phyloP scores from a whole-genome alignment of 2,113 vertebrate genomes.

The Chionodraco myersi region DNA sequence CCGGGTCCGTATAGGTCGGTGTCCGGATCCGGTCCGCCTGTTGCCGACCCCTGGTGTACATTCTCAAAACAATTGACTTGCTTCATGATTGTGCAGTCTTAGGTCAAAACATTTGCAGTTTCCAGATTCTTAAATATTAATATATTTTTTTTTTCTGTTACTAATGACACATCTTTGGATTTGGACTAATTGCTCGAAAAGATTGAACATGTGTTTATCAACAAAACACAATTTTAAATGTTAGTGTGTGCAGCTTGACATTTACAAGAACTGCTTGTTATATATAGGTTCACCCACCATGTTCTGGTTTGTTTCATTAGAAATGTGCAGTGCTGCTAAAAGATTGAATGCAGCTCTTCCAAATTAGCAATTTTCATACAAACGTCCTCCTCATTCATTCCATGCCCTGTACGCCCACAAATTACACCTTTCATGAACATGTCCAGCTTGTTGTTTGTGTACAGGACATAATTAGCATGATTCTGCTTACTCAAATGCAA shows the following conservation, averaged over 20 bases:
- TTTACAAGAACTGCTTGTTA: background rate
- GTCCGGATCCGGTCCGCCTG: too few species aligned
- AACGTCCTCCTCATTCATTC: constrained; percentile 10
- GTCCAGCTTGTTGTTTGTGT: constrained; percentile 52
- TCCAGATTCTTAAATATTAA: background rate
- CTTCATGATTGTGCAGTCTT: too few species aligned
- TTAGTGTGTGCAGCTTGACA: background rate
- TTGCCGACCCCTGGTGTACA: too few species aligned
- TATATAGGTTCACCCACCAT: background rate
- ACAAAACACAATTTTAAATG: too few species aligned
- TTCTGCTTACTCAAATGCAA: constrained; percentile 47
- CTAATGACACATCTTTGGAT: background rate
- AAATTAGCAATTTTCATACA: constrained; percentile 25
- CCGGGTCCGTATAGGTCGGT: too few species aligned
- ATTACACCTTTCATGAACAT: constrained; percentile 33
- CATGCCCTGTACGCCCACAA: constrained; percentile 24
- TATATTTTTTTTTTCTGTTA: background rate
- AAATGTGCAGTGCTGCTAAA: constrained; percentile 13
- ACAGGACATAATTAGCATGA: constrained; percentile 36
- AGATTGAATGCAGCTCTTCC: constrained; percentile 28
- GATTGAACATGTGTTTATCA: background rate
- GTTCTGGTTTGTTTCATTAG: background rate
- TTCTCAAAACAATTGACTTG: background rate
- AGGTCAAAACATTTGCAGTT: background rate
- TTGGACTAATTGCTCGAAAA: background rate